Evolutionary conservation across 2,113 vertebrate species (phyloP), one percentile per base, ranked within the genome.

Genomic region (Planiliza haematocheilus): DNA sequence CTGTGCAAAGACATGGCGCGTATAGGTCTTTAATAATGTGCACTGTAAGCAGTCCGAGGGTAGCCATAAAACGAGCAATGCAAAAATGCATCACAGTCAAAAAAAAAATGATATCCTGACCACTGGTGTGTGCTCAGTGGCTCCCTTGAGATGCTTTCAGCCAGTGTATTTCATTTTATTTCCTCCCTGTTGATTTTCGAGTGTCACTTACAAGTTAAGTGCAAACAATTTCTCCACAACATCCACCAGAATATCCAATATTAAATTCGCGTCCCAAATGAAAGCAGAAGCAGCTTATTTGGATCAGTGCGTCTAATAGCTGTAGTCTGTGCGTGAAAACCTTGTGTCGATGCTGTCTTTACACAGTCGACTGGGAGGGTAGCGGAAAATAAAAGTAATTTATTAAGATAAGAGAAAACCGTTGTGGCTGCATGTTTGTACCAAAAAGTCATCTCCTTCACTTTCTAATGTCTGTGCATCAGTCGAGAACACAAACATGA

Each of bases 121-220:
- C 74, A 65, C 8, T 74, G 42, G 52, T 55, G 74, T 75, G 57
- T 74, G 55, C 73, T 73, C 51, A 68, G 67, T 37, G 4, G 56
- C 12, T 72, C 78, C 42, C 75, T 13, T 34, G 72, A 68, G 71
- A 77, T 69, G 38, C 36, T 71, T 61, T 83, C 55, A 79, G 64
- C 46, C 14, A 8, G 9, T 61, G 34, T 60, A 10, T 71, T 78
- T 83, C 50, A 59, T 30, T 84, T 68, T 51, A 70, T 83, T 57
- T 86, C 59, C 53, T 77, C 65, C 43, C 49, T 69, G 74, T 72
- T 82, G 66, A 60, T 74, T 69, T 86, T 71, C 43, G 71, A 73
- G 66, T 83, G 79, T 85, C 75, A 65, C 82, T 79, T 71, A 65
- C 41, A 77, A 79, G 57, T 78, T 73, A 75, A 82, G 70, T 68